phyloP scores from a whole-genome alignment of 1,140 invertebrate genomes.

The Campoletis sonorensis region DNA sequence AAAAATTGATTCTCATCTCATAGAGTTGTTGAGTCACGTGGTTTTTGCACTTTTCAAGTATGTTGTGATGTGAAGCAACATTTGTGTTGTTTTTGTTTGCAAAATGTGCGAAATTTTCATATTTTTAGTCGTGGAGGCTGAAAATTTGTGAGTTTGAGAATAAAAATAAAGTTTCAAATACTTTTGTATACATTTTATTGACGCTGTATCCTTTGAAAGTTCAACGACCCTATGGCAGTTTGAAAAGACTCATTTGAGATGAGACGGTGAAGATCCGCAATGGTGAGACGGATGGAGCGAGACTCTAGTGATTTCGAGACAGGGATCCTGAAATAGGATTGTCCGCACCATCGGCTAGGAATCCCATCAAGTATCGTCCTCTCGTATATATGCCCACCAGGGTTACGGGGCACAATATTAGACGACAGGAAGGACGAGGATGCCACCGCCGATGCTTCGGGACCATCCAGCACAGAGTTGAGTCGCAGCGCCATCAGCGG shows the following conservation, averaged over 20 bases:
- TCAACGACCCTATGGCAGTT: too few species aligned
- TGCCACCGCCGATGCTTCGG: background rate
- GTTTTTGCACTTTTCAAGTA: too few species aligned
- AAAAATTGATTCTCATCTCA: background rate
- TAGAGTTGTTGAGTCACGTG: background rate
- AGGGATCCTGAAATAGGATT: constrained; percentile 73
- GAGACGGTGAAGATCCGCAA: too few species aligned
- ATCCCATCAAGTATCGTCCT: constrained; percentile 76
- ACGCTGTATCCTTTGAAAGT: too few species aligned
- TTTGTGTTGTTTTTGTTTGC: too few species aligned
- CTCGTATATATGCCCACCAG: constrained; percentile 58
- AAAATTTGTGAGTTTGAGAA: too few species aligned
- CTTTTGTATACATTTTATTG: too few species aligned
- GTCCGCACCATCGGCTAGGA: constrained; percentile 77
- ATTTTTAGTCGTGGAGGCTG: too few species aligned
- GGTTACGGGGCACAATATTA: constrained; percentile 52
- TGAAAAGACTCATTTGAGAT: too few species aligned
- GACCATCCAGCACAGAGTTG: constrained; percentile 17
- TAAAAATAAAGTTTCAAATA: too few species aligned
- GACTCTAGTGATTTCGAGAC: constrained; percentile 70
- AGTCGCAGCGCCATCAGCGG: constrained; percentile 53
- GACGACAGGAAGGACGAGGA: constrained; percentile 31
- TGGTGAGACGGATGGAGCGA: background rate
- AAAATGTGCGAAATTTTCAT: too few species aligned
- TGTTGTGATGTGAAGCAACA: too few species aligned